Percentiles rank a stretch among this genome's conserved stretches.
Conservation (phyloP, 2,113 vertebrate species). For the Parus major region DNA sequence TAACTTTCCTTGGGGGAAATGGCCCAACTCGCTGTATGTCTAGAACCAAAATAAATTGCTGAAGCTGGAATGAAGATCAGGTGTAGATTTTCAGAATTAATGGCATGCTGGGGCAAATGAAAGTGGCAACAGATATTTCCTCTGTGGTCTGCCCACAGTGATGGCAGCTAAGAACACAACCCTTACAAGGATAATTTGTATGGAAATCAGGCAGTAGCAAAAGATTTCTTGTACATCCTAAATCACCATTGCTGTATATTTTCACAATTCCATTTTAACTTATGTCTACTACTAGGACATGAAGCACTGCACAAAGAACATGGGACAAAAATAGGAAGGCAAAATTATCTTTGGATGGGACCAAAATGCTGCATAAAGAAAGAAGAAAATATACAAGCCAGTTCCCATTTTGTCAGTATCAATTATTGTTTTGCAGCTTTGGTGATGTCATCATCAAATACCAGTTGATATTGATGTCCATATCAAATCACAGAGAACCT, state of each 20-base stretch:
- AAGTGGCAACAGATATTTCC: not conserved
- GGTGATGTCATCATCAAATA: not conserved
- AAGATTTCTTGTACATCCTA: not conserved
- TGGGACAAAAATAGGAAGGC: not conserved
- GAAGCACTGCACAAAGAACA: not conserved
- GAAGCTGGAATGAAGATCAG: not conserved
- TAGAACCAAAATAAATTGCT: not conserved
- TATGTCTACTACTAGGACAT: not conserved
- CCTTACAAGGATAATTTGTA: not conserved
- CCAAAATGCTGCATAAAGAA: not conserved
- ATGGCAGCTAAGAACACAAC: not conserved
- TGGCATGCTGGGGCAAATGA: not conserved
- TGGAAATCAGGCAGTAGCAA: not conserved
- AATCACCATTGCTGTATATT: accelerated
- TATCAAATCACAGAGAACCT: not conserved
- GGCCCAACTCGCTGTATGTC: not conserved
- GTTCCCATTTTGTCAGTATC: not conserved
- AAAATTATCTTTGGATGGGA: not conserved
- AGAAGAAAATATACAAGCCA: not conserved
- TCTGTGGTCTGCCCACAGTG: not conserved
- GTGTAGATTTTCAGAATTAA: not conserved
- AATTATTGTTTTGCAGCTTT: not conserved
- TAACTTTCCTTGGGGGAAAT: not conserved
- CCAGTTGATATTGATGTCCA: not conserved
- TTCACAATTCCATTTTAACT: not conserved